Evolutionary conservation across 2,888 invertebrate species (phyloP), one percentile per base, ranked within the genome.

Genomic region (Philhelius pedissequus): DNA sequence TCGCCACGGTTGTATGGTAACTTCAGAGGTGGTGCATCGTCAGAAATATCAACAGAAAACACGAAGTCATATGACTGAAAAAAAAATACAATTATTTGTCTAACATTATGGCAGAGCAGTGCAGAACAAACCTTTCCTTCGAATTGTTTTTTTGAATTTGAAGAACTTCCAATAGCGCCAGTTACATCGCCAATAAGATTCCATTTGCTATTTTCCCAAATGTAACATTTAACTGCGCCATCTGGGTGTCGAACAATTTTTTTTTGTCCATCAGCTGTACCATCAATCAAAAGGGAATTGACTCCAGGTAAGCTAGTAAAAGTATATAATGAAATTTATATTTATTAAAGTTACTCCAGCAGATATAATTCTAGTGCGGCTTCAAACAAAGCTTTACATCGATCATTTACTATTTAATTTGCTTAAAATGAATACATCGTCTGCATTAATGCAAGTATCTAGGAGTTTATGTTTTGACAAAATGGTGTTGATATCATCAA

Each of bases 41-140:
- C 98, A 89, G 98, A 96, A 71, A 99, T 95, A 88, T 98, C 98
- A n/a, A 99, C 97, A 86, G 95, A 96, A 91, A 99, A 99, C 30
- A 99, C 98, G 92, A 94, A 98, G 92, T 99, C 99, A 89, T 98
- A 99, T 89, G 97, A 96, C 89, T 89, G 54, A 22, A 80, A 69
- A 13, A 25, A 13, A 64, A 7, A 20, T 8, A 8, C 13, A 6
- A 18, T 6, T n/a, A 20, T 20, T n/a, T 9, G 5, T 38, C 32
- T 25, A 9, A 48, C 13, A 13, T n/a, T n/a, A n/a, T n/a, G n/a
- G n/a, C n/a, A 22, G 3, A 13, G 6, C 6, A 5, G 6, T 22
- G 6, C 22, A 11, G n/a, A 35, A 86, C 84, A 43, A 70, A 89
- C 89, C 86, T 96, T 95, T 87, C 98, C 98, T 89, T 98, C 96